phyloP scores from a whole-genome alignment of 37 sponge, comb jelly and placozoan species.

The Tethya wilhelma region DNA sequence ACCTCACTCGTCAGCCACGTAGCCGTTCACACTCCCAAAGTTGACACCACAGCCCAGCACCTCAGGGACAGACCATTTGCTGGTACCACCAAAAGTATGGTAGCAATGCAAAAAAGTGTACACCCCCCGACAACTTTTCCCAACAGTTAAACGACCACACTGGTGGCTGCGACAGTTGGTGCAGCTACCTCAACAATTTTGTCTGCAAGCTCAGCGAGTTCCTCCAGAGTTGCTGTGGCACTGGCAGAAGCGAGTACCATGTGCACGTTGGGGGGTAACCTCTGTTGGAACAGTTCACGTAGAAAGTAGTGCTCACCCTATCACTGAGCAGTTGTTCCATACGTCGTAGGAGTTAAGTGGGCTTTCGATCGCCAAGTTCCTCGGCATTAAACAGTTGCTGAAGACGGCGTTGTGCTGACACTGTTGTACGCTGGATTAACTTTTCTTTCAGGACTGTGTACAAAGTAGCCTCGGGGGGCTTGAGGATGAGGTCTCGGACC shows the following conservation, averaged over 20 bases:
- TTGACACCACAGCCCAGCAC: too few relatives aligned
- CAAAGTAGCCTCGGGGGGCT: constrained; percentile 25
- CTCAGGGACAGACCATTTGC: too few relatives aligned
- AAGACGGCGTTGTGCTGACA: constrained; percentile 38
- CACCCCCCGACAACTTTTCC: too few relatives aligned
- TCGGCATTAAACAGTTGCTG: constrained; percentile 59
- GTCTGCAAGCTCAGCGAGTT: constrained; percentile 59
- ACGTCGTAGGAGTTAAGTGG: constrained; percentile 53
- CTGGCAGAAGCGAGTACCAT: constrained; percentile 62
- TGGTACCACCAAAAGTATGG: too few relatives aligned
- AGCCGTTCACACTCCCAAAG: too few relatives aligned
- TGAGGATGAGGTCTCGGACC: constrained; percentile 53
- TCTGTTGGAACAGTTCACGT: constrained; percentile 56
- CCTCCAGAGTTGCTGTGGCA: constrained; percentile 13
- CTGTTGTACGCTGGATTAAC: constrained; percentile 46
- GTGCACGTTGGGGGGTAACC: constrained; percentile 56
- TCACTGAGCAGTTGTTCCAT: constrained; percentile 72
- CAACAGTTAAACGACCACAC: too few relatives aligned
- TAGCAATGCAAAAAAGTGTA: too few relatives aligned
- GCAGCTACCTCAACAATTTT: constrained; percentile 60
- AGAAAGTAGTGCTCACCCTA: constrained; percentile 23
- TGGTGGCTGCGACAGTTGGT: constrained; percentile 40
- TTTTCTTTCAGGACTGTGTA: constrained; percentile 43
- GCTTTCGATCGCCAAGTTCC: constrained; percentile 63
- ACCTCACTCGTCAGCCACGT: too few relatives aligned